Conservation (phyloP, 1,140 invertebrate genomes). For the Drosophila elegans region DNA sequence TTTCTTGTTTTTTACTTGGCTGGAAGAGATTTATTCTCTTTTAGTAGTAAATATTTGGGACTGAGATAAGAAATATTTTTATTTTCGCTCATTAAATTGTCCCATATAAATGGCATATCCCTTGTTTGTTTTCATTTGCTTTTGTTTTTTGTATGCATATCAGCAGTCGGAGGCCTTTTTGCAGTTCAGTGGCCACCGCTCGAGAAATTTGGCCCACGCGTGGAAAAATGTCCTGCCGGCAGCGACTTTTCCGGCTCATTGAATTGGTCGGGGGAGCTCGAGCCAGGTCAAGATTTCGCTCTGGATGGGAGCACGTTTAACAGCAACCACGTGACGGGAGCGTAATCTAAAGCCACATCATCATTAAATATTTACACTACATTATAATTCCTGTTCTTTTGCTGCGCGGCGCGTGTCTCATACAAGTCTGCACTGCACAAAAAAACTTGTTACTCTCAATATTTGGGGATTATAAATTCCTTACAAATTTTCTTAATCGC, state of each 20-base stretch:
- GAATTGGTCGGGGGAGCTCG: constrained; percentile 45
- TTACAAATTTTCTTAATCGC: neutral
- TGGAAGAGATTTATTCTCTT: neutral
- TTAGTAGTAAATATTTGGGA: constrained; percentile 3
- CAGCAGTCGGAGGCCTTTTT: constrained; percentile 36
- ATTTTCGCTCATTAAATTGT: constrained; percentile 45
- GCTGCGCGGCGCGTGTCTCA: constrained; percentile 48
- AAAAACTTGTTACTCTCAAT: no score
- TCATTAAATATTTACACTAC: constrained; percentile 83
- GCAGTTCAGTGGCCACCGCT: constrained; percentile 43
- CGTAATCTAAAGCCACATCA: constrained; percentile 80
- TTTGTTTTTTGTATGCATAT: constrained; percentile 51
- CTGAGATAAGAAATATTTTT: constrained; percentile 17
- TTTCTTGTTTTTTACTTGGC: neutral
- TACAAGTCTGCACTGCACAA: neutral
- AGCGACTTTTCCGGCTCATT: constrained; percentile 71
- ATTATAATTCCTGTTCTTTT: constrained; percentile 73
- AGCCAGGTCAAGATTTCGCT: constrained; percentile 24
- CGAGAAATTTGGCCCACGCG: constrained; percentile 41
- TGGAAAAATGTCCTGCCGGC: constrained; percentile 22
- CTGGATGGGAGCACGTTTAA: constrained; percentile 58
- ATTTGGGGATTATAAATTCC: neutral
- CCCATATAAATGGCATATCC: constrained; percentile 44
- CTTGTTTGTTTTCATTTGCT: constrained; percentile 27
- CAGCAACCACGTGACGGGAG: constrained; percentile 69